phyloP scores from a whole-genome alignment of 2,113 vertebrate species.

The Hyla sarda region DNA sequence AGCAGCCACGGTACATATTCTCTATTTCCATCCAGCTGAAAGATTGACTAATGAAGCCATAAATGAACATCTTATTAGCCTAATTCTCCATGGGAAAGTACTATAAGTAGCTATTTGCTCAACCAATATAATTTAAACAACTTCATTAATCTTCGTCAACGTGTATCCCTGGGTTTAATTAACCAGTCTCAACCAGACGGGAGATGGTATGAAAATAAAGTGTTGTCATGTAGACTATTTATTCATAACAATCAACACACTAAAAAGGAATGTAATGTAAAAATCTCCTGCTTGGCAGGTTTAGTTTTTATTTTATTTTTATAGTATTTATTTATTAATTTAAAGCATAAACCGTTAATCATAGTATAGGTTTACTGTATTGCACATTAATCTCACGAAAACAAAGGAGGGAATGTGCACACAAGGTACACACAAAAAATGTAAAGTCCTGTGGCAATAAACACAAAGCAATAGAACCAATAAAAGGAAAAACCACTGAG shows the following conservation, averaged over 20 bases:
- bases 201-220: constrained; percentile 45
- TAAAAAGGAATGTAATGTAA: constrained; percentile 1
- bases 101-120: constrained; percentile 65
- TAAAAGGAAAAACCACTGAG: too few species aligned
- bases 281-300: neutral
- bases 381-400: neutral
- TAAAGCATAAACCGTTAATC: neutral
- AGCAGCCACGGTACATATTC: neutral
- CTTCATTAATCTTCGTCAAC: constrained; percentile 75
- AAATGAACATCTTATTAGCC: constrained; percentile 75
- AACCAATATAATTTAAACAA: constrained; percentile 60
- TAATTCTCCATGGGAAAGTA: constrained; percentile 70
- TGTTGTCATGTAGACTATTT: constrained; percentile 34
- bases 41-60: constrained; percentile 73
- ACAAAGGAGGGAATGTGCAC: too few species aligned
- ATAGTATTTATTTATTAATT: too few species aligned
- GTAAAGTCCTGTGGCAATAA: too few species aligned
- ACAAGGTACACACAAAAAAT: too few species aligned
- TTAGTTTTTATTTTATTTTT: too few species aligned
- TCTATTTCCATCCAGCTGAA: constrained; percentile 66
- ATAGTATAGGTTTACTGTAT: neutral
- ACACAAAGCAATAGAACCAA: too few species aligned
- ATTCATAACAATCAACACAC: constrained; percentile 33
- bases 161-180: constrained; percentile 67
- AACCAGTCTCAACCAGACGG: constrained; percentile 66